Conservation (phyloP, 2,888 invertebrate species). For the Parnassius orleans region DNA sequence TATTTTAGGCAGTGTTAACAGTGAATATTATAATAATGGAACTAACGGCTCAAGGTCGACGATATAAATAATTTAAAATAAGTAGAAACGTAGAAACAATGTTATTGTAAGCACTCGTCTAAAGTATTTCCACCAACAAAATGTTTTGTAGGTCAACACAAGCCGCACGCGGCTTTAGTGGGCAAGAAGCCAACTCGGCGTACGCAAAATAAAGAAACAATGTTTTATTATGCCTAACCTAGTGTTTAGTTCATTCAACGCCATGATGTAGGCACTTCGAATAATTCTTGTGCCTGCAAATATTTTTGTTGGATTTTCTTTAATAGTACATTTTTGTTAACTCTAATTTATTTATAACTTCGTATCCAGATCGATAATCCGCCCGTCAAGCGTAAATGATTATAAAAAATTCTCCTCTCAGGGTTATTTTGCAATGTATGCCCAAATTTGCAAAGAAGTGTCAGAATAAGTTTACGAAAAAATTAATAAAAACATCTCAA, state of each 20-base stretch:
- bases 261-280: not conserved
- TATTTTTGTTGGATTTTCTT: not conserved
- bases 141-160: conserved; percentile 5
- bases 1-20: no score
- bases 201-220: conserved; percentile 3
- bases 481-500: no score
- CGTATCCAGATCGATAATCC: no score
- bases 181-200: conserved; percentile 2
- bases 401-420: no score
- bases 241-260: conserved; percentile 6
- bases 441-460: no score
- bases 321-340: no score
- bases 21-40: no score
- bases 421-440: no score
- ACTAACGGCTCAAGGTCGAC: not conserved
- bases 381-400: no score
- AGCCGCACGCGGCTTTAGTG: conserved; percentile 9
- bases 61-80: not conserved
- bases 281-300: not conserved
- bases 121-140: conserved; percentile 1
- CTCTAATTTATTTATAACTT: no score
- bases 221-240: conserved; percentile 4
- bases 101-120: conserved; percentile 3
- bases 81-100: not conserved
- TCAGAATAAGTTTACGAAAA: no score